Evolutionary conservation across 2,888 invertebrate species (phyloP).

Genomic region (Scaeva pyrastri): DNA sequence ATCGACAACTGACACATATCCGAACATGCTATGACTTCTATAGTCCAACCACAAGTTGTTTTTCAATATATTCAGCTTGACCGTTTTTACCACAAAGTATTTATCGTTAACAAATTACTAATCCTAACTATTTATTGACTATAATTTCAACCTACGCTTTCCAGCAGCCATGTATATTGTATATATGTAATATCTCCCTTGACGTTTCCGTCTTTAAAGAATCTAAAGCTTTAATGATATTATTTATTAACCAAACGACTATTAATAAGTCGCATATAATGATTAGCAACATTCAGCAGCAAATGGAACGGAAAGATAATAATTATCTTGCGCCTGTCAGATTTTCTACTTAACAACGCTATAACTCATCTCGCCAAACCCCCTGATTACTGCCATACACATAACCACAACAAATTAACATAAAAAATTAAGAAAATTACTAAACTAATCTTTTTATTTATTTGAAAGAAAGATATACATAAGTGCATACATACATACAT

Average conservation of each 20-base stretch:
- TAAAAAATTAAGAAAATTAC: conserved; percentile 65
- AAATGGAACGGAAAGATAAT: conserved; percentile 50
- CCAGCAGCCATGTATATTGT: background rate
- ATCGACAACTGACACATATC: too few species aligned
- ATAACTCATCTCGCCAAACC: conserved; percentile 69
- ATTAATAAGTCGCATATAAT: conserved; percentile 32
- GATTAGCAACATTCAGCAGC: conserved; percentile 42
- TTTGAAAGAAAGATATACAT: conserved; percentile 60
- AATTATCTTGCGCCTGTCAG: conserved; percentile 49
- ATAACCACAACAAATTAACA: conserved; percentile 49
- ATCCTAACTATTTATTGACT: conserved; percentile 12
- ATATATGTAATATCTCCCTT: background rate
- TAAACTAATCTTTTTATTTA: conserved; percentile 65
- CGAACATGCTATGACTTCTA: too few species aligned
- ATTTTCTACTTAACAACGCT: conserved; percentile 54
- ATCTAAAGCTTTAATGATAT: conserved; percentile 17
- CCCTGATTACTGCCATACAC: conserved; percentile 50
- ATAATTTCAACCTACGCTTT: conserved; percentile 24
- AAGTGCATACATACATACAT: too few species aligned
- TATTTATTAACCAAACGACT: conserved; percentile 28
- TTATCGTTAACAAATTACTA: background rate
- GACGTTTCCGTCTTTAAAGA: background rate
- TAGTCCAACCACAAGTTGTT: background rate
- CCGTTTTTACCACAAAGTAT: background rate
- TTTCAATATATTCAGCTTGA: background rate